Base-by-base conservation (phyloP, 2,113 vertebrate genomes). In the Ceyx melanurus region DNA sequence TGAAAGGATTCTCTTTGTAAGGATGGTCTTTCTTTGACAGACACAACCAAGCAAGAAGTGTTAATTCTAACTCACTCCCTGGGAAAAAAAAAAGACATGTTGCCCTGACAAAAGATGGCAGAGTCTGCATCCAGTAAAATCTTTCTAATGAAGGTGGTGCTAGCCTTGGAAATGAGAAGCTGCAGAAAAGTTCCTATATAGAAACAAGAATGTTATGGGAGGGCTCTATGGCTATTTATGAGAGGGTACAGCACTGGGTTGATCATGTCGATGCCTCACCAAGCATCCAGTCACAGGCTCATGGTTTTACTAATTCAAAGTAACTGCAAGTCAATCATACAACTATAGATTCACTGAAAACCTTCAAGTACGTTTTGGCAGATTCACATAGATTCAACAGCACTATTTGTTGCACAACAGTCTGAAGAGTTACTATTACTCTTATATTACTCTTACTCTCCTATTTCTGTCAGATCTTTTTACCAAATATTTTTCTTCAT, bases 11-110 rank as follows among this genome's bases (percentile, higher is more conserved):
- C 45, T 45, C 22, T 50, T 50, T 23, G 12, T 35, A 14, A 11
- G 11, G 3, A 11, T 56, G 13, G 15, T 37, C 9, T 1, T 62
- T 22, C 13, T 68, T 35, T 5, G 31, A 33, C 1, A 1, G 35
- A 22, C 15, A 21, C 18, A 25, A 64, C 26, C 48, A 73, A 43
- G 9, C 7, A 50, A 83, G 15, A 82, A 61, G 6, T 35, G 13
- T 1, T 37, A 67, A 51, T 57, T 73, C 58, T 62, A 61, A n/a
- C 12, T 42, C 28, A 31, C 10, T 4, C 9, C 3, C 6, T 20
- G 12, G 17, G n/a, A 70, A 73, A 53, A 2, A 53, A 2, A 70
- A 46, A 73, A 80, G 9, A 31, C 11, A n/a, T 19, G 5, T 31
- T 80, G 10, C 10, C 22, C 29, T 54, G 25, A 57, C 25, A 75